Percentiles rank a stretch among this genome's conserved stretches.
Evolutionary conservation across 2,797 vertebrate genomes (phyloP).

Genomic region (Pelodytes ibericus): DNA sequence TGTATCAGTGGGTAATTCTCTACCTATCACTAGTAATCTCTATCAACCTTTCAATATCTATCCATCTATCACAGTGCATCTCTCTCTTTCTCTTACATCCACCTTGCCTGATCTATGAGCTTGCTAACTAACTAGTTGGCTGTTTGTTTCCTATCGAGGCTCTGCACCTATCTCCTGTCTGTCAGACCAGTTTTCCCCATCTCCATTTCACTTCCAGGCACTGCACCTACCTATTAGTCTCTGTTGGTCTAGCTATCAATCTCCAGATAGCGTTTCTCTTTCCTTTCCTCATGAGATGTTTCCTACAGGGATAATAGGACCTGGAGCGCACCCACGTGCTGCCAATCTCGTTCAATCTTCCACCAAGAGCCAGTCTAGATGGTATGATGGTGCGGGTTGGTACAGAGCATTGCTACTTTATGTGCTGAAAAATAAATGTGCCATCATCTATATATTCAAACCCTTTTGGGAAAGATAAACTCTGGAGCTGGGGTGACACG

Average conservation of each 20-base stretch:
- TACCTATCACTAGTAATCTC: constrained; percentile 47
- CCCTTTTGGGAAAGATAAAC: too few relatives aligned
- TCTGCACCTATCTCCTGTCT: constrained; percentile 50
- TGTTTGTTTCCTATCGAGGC: constrained; percentile 32
- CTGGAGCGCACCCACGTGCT: constrained; percentile 37
- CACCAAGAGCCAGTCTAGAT: constrained; percentile 31
- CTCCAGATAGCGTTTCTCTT: constrained; percentile 22
- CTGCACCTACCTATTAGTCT: constrained; percentile 54
- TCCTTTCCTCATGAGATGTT: constrained; percentile 28
- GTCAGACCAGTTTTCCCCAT: constrained; percentile 47
- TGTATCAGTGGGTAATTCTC: constrained; percentile 45
- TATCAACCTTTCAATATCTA: constrained; percentile 44
- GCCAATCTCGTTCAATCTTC: constrained; percentile 38
- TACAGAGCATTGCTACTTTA: constrained; percentile 2
- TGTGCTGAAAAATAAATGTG: too few relatives aligned
- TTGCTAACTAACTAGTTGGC: constrained; percentile 43
- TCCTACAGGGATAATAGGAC: constrained; percentile 47
- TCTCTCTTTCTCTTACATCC: constrained; percentile 18
- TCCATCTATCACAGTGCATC: constrained; percentile 31
- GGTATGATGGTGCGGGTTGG: constrained; percentile 28
- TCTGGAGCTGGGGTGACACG: too few relatives aligned
- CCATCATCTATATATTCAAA: too few relatives aligned
- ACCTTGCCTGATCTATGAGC: constrained; percentile 38
- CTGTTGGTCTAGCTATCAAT: constrained; percentile 54
- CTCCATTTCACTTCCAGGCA: constrained; percentile 47